Evolutionary conservation across 2,113 vertebrate genomes (phyloP), one percentile per base, ranked within the genome.

Genomic region (Merops nubicus): DNA sequence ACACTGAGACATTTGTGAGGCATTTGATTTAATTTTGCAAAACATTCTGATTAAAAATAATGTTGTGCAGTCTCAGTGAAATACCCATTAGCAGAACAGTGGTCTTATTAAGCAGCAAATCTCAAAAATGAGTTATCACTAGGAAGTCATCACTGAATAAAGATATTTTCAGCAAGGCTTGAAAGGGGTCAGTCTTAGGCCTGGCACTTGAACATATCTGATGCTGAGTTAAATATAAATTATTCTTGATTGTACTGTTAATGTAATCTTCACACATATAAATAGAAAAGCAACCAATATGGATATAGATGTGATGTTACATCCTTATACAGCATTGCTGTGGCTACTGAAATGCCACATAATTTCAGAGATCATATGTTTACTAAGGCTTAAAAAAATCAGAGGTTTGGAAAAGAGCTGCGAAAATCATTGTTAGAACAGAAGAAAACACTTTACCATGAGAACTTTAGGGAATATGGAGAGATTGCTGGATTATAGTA

Each of bases 11-110:
- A 78, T 81, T 89, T 81, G 56, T 74, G 89, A 81, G 34, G 38
- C 26, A 63, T 91, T 96, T 92, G 36, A 93, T 94, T 69, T 62
- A 84, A 93, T 91, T 96, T 70, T 94, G 76, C 28, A 85, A 74
- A 95, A 76, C 6, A 47, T 78, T 86, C 59, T 70, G 51, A 84
- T 80, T 81, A 25, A 7, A 51, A 92, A 74, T 34, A n/a, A 45
- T 33, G 33, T 6, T 63, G 23, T 67, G 51, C 33, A 50, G 33
- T 34, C 50, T 85, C 4, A 0, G 36, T 85, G 73, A 87, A 96
- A 84, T 19, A 51, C 12, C 6, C 15, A 38, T 29, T 68, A 75
- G 60, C 34, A 77, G 29, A 92, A 83, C 15, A 73, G 36, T 31
- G 25, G 21, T 76, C 65, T 80, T 88, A 62, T 36, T 92, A 77